Base-by-base conservation (phyloP, 2,797 vertebrate genomes). In the Epinephelus malabaricus region DNA sequence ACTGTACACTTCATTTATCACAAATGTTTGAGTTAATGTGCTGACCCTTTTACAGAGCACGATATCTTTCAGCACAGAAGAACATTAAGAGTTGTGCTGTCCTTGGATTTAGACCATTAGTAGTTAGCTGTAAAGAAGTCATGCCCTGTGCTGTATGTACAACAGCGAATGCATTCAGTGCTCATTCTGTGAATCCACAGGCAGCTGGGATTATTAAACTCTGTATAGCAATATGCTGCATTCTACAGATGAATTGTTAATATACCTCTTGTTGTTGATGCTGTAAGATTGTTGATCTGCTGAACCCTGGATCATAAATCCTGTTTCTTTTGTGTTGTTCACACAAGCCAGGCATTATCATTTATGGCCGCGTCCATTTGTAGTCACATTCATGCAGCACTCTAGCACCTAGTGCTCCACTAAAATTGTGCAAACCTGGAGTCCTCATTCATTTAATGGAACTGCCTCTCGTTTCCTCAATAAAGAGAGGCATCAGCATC, bases 401-500 rank as follows among this genome's bases (percentile, higher is more conserved):
- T 83, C 46, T 1, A 12, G 58, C 69, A 65, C 38, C 23, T 19
- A 53, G 65, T 68, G 75, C 79, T 88, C 47, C 78, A 45, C 71
- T 83, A 40, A 74, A 18, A 69, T 69, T 80, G 61, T 75, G 71
- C 38, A 76, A 79, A 84, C 43, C 63, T 40, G 30, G n/a, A 71
- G 76, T 77, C 67, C 51, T 81, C 70, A 25, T 82, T 75, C 69
- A 53, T 81, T 85, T 85, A 86, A 86, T 90, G 88, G 88, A 79
- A 23, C 61, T 64, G 62, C 61, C 71, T 87, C 85, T 82, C 56
- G 19, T 82, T 81, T 82, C 68, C 85, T 72, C 79, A 78, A 73
- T 85, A 89, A 89, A 89, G 69, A 79, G 79, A 90, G 59, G 55
- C 82, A 86, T 92, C 88, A 92, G 91, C 90, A 91, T 89, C 76